phyloP scores from a whole-genome alignment of 2,797 vertebrate species.

The Falco naumanni region DNA sequence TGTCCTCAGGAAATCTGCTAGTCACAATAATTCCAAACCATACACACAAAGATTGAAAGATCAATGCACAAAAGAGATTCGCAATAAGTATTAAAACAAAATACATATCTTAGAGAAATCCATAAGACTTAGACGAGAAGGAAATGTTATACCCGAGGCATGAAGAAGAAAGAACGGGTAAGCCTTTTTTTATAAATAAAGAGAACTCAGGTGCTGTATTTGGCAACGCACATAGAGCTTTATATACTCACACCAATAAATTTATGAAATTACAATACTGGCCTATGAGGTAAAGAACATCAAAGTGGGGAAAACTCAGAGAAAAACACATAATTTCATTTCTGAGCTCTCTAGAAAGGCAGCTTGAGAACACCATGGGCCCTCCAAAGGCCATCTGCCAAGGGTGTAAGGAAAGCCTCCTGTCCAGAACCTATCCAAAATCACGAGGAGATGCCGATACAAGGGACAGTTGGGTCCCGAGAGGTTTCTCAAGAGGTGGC shows the following conservation, averaged over 20 bases:
- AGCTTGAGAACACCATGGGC: background rate
- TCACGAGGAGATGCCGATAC: accelerated
- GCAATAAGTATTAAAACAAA: conserved; percentile 47
- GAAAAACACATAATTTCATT: background rate
- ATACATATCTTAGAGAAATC: conserved; percentile 49
- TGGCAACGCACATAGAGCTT: background rate
- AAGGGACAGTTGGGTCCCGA: background rate
- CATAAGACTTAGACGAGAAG: conserved; percentile 41
- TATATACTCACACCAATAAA: background rate
- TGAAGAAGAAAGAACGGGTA: conserved; percentile 18
- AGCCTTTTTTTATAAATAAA: background rate
- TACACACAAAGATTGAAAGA: conserved; percentile 15
- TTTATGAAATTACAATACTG: background rate
- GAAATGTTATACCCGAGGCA: conserved; percentile 43
- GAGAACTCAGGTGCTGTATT: background rate
- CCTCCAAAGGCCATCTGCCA: background rate
- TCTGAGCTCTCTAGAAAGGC: background rate
- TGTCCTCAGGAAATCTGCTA: conserved; percentile 47
- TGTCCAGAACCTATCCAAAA: background rate
- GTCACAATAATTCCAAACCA: conserved; percentile 22
- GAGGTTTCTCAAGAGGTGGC: background rate
- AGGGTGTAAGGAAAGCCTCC: background rate
- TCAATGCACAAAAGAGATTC: conserved; percentile 55
- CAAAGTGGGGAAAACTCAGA: background rate
- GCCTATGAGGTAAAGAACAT: background rate